Conservation (phyloP, 2,888 invertebrate genomes). For the Cantharis nigra region DNA sequence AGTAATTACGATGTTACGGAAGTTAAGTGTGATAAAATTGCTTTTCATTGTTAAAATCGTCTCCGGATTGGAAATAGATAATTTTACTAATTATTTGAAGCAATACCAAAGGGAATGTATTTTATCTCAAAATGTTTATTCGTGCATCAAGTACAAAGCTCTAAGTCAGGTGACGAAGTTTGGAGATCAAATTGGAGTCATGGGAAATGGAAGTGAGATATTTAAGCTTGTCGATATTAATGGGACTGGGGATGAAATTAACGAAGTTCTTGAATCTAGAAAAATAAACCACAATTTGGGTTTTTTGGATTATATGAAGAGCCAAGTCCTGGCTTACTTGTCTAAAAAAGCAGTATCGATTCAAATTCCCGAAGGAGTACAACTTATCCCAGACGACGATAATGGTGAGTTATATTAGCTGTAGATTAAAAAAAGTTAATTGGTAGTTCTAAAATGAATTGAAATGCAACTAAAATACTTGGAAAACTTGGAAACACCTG, state of each 20-base stretch:
- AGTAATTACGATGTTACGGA: background rate
- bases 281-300: background rate
- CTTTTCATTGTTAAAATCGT: background rate
- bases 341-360: background rate
- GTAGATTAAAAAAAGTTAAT: background rate
- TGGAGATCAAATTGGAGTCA: background rate
- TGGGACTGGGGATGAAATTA: background rate
- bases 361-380: background rate
- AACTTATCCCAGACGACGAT: background rate
- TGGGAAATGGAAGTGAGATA: background rate
- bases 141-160: background rate
- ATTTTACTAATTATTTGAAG: background rate
- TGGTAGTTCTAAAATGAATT: too few relatives aligned
- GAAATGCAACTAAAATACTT: background rate
- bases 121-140: background rate
- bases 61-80: background rate
- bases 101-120: background rate
- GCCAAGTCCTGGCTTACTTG: background rate
- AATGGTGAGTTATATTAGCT: background rate
- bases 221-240: background rate
- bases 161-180: background rate
- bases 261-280: background rate
- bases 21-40: background rate
- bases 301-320: background rate
- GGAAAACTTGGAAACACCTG: background rate